phyloP scores from a whole-genome alignment of 2,797 vertebrate genomes.

The Aeoliscus strigatus region DNA sequence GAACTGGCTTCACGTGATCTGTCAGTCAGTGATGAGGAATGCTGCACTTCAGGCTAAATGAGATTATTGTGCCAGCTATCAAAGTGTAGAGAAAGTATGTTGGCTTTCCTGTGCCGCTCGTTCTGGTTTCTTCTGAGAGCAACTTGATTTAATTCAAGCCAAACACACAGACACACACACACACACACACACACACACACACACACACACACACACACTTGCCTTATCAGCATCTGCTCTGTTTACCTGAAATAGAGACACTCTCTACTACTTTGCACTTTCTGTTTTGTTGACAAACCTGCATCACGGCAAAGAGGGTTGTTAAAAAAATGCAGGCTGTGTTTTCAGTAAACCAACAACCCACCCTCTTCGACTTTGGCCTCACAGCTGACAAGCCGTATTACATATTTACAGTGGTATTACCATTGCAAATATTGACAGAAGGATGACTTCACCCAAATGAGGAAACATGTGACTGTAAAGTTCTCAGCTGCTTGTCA shows the following conservation, averaged over 20 bases:
- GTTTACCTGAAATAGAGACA: conserved; percentile 45
- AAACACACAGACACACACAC: not conserved
- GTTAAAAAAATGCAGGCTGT: conserved; percentile 40
- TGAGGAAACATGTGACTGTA: conserved; percentile 68
- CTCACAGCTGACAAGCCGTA: conserved; percentile 20
- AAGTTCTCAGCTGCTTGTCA: conserved; percentile 54
- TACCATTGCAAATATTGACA: conserved; percentile 76
- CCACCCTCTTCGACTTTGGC: conserved; percentile 24
- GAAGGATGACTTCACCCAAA: conserved; percentile 64
- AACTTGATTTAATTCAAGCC: conserved; percentile 14
- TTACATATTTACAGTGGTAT: conserved; percentile 62
- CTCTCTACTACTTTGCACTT: conserved; percentile 29
- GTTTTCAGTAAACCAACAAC: conserved; percentile 62
- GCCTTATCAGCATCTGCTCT: conserved; percentile 29
- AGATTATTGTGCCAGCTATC: conserved; percentile 25
- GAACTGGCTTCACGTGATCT: conserved; percentile 49
- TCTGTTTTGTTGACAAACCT: conserved; percentile 34
- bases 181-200: not conserved
- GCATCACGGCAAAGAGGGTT: conserved; percentile 30
- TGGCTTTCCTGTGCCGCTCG: conserved; percentile 47
- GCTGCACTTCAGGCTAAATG: conserved; percentile 58
- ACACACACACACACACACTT: conserved; percentile 14
- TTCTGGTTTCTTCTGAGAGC: conserved; percentile 19
- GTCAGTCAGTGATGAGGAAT: conserved; percentile 51
- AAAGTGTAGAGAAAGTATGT: conserved; percentile 32